Base-by-base conservation (phyloP, 2,113 vertebrate species). In the Colossoma macropomum region DNA sequence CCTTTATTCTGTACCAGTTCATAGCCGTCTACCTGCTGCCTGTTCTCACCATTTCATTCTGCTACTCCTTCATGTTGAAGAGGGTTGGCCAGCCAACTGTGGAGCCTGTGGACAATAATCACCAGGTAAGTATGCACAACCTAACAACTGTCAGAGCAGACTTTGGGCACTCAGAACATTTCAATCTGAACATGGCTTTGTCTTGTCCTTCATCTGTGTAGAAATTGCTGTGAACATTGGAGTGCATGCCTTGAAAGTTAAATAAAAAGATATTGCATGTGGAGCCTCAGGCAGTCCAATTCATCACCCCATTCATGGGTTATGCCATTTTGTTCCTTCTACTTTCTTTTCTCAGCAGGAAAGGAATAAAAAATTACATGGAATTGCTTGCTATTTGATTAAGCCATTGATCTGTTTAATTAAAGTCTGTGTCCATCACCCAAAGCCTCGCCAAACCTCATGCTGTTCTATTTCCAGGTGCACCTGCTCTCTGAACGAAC, bases 401-500 rank as follows among this genome's bases (percentile, higher is more conserved):
- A 45, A 45, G 41, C 23, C 60, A 66, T 9, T 30, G 50, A 23
- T 28, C 72, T 11, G 19, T 48, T 71, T 28, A 19, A 48, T 38
- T 62, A 13, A 16, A 28, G 11, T 69, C 3, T 63, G 28, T 23
- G 12, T 17, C 27, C 62, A 7, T 65, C 4, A 65, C 28, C 16
- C 32, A 21, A 30, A 63, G 34, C 32, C 34, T 1, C 52, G 12
- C 30, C n/a, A 72, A 41, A 72, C 30, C 66, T 50, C 19, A 13
- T 13, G 59, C 73, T 81, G 30, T 48, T 77, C 28, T 81, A 21
- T 68, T 85, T 45, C 32, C 90, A 96, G 94, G 94, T 96, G 48
- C 95, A 95, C 86, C 92, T 95, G 52, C 88, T 96, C n/a, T 96
- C 95, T 8, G 95, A 96, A 84, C 91, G 95, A 82, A 96, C 95